Conservation (phyloP, 2,888 invertebrate genomes). For the Charanyca ferruginea region DNA sequence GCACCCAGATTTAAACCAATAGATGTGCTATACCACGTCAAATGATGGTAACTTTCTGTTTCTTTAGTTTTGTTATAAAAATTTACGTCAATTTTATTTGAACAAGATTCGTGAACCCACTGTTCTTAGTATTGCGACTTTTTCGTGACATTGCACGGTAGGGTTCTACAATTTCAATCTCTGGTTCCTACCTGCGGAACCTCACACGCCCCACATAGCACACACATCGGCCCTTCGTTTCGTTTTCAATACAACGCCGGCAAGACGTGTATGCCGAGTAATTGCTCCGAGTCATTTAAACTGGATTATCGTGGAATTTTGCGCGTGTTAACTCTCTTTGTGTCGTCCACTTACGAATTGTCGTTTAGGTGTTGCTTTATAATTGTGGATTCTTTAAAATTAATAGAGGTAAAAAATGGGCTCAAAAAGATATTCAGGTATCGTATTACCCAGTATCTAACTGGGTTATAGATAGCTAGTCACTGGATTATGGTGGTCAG, state of each 20-base stretch:
- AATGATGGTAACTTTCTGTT: no score
- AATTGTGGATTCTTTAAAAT: slow-evolving; percentile 2
- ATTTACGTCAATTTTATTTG: no score
- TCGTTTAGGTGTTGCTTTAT: slow-evolving; percentile 16
- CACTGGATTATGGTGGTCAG: no score
- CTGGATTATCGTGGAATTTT: slow-evolving; percentile 64
- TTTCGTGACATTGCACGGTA: no score
- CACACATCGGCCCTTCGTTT: slow-evolving; percentile 52
- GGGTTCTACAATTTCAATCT: neutral
- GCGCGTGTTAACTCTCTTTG: slow-evolving; percentile 44
- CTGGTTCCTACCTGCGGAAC: slow-evolving; percentile 42
- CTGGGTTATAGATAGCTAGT: no score
- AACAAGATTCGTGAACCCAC: no score
- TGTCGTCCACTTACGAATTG: slow-evolving; percentile 31
- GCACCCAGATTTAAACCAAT: no score
- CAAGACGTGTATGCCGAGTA: slow-evolving; percentile 75
- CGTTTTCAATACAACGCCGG: slow-evolving; percentile 71
- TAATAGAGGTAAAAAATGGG: neutral
- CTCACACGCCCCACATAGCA: neutral
- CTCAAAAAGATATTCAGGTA: neutral
- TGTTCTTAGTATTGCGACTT: no score
- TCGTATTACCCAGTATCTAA: no score
- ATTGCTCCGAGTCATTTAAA: slow-evolving; percentile 73
- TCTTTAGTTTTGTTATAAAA: no score
- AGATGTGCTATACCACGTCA: no score